Evolutionary conservation across 2,888 invertebrate species (phyloP).

Genomic region (Megalurothrips usitatus): DNA sequence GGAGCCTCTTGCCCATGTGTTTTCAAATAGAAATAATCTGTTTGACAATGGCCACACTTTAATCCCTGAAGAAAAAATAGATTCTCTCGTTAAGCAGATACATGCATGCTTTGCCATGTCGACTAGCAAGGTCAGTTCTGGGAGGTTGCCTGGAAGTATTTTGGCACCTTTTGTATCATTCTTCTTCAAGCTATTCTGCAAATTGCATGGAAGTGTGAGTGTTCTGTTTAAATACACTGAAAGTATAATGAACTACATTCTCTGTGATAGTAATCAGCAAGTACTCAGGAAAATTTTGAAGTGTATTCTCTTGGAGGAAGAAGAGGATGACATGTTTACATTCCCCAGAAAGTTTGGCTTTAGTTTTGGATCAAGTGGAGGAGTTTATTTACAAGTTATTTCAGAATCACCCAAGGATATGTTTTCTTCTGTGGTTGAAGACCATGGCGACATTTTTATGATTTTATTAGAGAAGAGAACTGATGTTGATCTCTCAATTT

Average conservation of each 20-base stretch:
- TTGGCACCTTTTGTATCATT: conserved; percentile 39
- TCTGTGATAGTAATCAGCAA: conserved; percentile 38
- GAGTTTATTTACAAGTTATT: conserved; percentile 48
- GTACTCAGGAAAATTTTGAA: conserved; percentile 42
- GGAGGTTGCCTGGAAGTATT: conserved; percentile 41
- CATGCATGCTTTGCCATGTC: conserved; percentile 44
- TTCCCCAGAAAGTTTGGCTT: conserved; percentile 42
- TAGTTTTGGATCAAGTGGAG: conserved; percentile 47
- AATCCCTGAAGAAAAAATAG: conserved; percentile 43
- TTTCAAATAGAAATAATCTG: neutral
- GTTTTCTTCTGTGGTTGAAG: conserved; percentile 43
- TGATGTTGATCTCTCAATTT: conserved; percentile 39
- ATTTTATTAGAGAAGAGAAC: conserved; percentile 46
- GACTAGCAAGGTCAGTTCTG: conserved; percentile 44
- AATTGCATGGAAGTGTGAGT: conserved; percentile 39
- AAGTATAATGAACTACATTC: conserved; percentile 38
- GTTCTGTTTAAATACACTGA: conserved; percentile 37
- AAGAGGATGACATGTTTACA: conserved; percentile 37
- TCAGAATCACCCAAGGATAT: conserved; percentile 47
- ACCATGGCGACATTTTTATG: conserved; percentile 49
- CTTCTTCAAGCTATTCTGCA: conserved; percentile 38
- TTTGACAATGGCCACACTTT: conserved; percentile 13
- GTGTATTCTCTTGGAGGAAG: conserved; percentile 44
- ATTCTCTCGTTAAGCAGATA: conserved; percentile 44
- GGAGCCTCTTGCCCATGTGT: conserved; percentile 13